Evolutionary conservation across 2,888 invertebrate genomes (phyloP).

Genomic region (Agapetus fuscipes): DNA sequence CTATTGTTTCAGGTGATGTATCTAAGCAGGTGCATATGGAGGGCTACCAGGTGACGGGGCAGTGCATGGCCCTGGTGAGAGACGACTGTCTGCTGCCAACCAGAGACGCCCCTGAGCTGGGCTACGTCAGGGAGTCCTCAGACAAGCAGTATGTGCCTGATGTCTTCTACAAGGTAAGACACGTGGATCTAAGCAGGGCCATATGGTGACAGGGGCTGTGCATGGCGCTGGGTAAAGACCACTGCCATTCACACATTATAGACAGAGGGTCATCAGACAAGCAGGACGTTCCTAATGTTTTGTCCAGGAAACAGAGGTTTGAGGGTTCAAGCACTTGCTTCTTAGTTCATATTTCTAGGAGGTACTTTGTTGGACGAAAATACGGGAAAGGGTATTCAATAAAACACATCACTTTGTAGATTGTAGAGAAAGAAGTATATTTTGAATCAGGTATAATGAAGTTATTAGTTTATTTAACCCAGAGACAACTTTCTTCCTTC

Average conservation of each 20-base stretch:
- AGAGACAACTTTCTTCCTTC: too few species aligned
- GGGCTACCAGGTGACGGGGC: conserved; percentile 97
- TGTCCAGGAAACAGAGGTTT: too few species aligned
- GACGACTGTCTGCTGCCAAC: conserved; percentile 93
- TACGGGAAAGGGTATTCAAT: neutral
- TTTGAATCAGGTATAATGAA: conserved; percentile 19
- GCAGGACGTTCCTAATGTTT: too few species aligned
- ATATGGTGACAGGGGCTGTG: too few species aligned
- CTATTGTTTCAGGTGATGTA: conserved; percentile 70
- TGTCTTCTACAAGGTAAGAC: conserved; percentile 90
- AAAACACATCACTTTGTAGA: too few species aligned
- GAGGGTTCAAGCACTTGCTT: too few species aligned
- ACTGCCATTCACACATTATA: too few species aligned
- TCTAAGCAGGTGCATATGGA: conserved; percentile 93
- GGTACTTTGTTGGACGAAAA: neutral
- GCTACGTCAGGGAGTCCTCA: conserved; percentile 87
- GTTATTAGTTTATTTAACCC: too few species aligned
- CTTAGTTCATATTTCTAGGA: too few species aligned
- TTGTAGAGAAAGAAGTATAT: conserved; percentile 20
- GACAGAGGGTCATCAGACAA: too few species aligned
- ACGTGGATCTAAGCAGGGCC: too few species aligned
- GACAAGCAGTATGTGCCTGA: conserved; percentile 97
- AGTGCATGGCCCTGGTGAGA: conserved; percentile 93
- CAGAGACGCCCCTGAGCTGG: conserved; percentile 93
- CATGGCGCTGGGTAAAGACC: too few species aligned